Percentiles rank a stretch among this genome's conserved stretches.
Evolutionary conservation across 1,140 invertebrate genomes (phyloP).

Genomic region (Oreohelix idahoensis): DNA sequence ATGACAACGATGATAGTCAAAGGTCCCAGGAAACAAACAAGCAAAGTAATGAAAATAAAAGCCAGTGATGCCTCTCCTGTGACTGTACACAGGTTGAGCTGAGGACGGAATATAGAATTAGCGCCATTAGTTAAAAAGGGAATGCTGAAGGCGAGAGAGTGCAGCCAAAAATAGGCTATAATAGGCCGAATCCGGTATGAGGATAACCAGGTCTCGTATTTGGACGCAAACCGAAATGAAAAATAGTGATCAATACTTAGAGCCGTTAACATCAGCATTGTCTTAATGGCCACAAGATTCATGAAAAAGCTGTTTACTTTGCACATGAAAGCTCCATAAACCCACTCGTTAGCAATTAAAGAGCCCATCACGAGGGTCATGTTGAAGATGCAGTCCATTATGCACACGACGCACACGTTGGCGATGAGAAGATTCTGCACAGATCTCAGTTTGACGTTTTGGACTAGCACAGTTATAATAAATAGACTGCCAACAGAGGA

Average conservation of each 20-base stretch:
- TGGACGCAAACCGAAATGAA: constrained; percentile 48
- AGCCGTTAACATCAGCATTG: constrained; percentile 52
- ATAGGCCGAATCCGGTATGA: constrained; percentile 46
- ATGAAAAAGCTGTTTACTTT: constrained; percentile 61
- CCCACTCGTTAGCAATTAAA: constrained; percentile 58
- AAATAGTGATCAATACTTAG: constrained; percentile 58
- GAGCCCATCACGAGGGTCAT: constrained; percentile 73
- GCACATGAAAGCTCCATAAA: constrained; percentile 56
- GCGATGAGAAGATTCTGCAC: constrained; percentile 60
- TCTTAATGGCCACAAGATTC: constrained; percentile 55
- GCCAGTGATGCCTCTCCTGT: constrained; percentile 50
- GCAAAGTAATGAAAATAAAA: constrained; percentile 50
- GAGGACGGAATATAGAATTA: constrained; percentile 40
- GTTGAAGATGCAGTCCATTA: constrained; percentile 63
- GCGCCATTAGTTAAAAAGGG: constrained; percentile 55
- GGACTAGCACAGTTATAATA: constrained; percentile 57
- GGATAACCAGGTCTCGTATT: constrained; percentile 52
- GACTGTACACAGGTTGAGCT: constrained; percentile 52
- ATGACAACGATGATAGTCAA: constrained; percentile 53
- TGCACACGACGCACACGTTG: constrained; percentile 59
- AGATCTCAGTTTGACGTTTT: constrained; percentile 48
- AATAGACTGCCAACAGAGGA: constrained; percentile 60
- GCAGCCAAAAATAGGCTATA: constrained; percentile 60
- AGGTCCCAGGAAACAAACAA: constrained; percentile 61
- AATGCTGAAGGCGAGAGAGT: constrained; percentile 58